phyloP scores from a whole-genome alignment of 2,113 vertebrate species.

The Coturnix japonica region DNA sequence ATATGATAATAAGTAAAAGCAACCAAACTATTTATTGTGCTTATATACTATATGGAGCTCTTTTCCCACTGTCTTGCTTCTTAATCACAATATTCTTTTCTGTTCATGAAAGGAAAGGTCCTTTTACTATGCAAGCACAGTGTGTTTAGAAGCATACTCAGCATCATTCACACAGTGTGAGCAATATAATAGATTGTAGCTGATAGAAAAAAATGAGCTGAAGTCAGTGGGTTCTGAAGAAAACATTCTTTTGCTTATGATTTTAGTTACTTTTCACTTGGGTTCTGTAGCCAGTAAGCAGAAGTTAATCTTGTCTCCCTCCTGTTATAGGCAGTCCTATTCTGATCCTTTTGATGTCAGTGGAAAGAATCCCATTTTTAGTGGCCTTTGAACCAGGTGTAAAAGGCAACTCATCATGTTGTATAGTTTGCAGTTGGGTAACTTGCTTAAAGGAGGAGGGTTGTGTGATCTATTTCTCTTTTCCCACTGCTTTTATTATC shows the following conservation, averaged over 20 bases:
- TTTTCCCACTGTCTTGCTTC: not conserved
- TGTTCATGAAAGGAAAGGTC: not conserved
- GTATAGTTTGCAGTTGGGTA: constrained; percentile 9
- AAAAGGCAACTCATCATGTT: constrained; percentile 59
- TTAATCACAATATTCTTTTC: not conserved
- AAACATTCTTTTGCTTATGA: constrained; percentile 34
- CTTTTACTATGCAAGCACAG: not conserved
- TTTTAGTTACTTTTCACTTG: constrained; percentile 44
- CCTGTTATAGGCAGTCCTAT: constrained; percentile 22
- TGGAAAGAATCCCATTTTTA: constrained; percentile 64
- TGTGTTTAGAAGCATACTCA: not conserved
- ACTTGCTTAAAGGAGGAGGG: constrained; percentile 8
- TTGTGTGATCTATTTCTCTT: not conserved
- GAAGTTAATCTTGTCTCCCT: constrained; percentile 48
- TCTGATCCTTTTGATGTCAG: constrained; percentile 60
- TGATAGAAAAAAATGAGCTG: constrained; percentile 38
- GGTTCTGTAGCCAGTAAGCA: constrained; percentile 28
- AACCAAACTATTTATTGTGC: not conserved
- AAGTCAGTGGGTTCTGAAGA: constrained; percentile 31
- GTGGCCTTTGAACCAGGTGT: constrained; percentile 68
- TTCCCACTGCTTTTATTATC: not conserved
- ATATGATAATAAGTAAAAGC: not conserved
- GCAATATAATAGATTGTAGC: not conserved
- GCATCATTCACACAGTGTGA: not conserved
- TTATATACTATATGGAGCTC: not conserved